Evolutionary conservation across 2,888 invertebrate species (phyloP).

Genomic region (Serripes groenlandicus): DNA sequence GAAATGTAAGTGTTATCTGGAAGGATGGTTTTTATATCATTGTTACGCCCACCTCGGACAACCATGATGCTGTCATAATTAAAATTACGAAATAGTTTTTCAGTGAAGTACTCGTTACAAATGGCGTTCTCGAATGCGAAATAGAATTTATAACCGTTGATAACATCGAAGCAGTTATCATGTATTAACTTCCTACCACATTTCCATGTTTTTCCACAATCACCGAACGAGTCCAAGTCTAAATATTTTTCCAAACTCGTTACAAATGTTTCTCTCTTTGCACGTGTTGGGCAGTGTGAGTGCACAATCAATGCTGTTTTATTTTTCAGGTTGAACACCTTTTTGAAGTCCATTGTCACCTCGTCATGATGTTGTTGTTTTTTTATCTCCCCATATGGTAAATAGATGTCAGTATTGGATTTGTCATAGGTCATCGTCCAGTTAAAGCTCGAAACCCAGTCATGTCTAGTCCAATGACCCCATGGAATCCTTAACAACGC

Average conservation of each 20-base stretch:
- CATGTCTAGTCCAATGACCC: neutral
- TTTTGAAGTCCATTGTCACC: neutral
- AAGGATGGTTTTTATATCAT: conserved; percentile 8
- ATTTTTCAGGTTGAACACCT: neutral
- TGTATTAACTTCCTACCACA: conserved; percentile 53
- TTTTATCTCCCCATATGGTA: neutral
- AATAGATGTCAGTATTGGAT: conserved; percentile 7
- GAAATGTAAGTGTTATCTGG: conserved; percentile 34
- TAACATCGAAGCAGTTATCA: conserved; percentile 42
- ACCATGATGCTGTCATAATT: conserved; percentile 16
- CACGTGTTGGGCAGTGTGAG: conserved; percentile 28
- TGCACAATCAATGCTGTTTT: neutral
- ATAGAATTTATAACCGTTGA: conserved; percentile 1
- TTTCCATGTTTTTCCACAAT: conserved; percentile 50
- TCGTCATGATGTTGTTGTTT: too few species aligned
- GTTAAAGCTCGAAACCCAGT: conserved; percentile 9
- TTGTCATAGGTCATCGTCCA: conserved; percentile 15
- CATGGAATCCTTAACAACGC: neutral
- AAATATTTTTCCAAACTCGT: conserved; percentile 16
- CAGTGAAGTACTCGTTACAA: conserved; percentile 1
- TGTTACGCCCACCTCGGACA: conserved; percentile 31
- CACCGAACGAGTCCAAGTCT: conserved; percentile 26
- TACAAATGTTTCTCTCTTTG: conserved; percentile 30
- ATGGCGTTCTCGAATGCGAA: neutral
- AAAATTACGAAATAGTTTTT: neutral